These are phyloP conservation scores for Clytia hemisphaerica DNA, from an alignment of 30 jellyfish, hydroid and myxozoan species.

Conservation along the genomic window DNA sequence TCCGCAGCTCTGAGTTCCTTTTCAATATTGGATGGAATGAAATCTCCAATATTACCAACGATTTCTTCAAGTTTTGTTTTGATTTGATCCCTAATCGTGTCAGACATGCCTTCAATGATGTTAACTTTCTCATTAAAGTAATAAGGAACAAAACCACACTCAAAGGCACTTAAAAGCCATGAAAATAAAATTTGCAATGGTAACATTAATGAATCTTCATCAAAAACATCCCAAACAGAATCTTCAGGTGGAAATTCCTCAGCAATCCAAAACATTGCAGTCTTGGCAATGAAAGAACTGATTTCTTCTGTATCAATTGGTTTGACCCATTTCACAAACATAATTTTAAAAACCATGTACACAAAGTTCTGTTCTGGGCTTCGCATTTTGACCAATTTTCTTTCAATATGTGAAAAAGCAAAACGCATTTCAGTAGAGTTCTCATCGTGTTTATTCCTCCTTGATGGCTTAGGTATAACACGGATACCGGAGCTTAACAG, in stretches of 20 bases:
- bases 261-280: slow-evolving; percentile 11
- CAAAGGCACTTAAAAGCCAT: background rate
- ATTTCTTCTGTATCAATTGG: background rate
- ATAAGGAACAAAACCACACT: background rate
- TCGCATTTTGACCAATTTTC: slow-evolving; percentile 6
- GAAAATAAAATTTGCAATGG: background rate
- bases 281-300: slow-evolving; percentile 15
- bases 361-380: slow-evolving; percentile 5
- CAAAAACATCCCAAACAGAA: slow-evolving; percentile 11
- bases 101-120: slow-evolving; percentile 14
- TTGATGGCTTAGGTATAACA: slow-evolving; percentile 16
- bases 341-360: slow-evolving; percentile 8
- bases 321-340: slow-evolving; percentile 18
- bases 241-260: slow-evolving; percentile 17
- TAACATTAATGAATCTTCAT: background rate
- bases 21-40: no score
- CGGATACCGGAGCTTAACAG: background rate
- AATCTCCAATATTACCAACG: no score
- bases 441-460: background rate
- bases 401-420: slow-evolving; percentile 22
- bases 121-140: slow-evolving; percentile 1
- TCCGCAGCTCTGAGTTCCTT: no score
- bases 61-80: no score
- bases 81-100: no score
- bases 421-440: background rate